Base-by-base conservation (phyloP, 2,888 invertebrate genomes). In the Hydriomena furcata region DNA sequence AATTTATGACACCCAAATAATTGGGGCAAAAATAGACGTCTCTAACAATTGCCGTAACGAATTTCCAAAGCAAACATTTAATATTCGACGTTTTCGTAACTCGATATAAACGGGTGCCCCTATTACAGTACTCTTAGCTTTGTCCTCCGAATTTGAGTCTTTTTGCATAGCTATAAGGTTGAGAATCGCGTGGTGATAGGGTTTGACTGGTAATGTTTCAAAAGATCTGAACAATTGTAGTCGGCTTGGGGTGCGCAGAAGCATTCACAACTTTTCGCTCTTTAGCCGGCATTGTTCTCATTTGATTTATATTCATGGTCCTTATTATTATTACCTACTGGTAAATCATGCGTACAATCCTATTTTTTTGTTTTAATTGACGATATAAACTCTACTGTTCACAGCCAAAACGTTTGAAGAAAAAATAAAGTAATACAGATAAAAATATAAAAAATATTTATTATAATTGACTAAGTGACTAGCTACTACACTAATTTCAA, bases 221-320 rank as follows among this genome's bases (percentile, higher is more conserved):
- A 73, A 71, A 73, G 71, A 64, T 67, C 61, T 61, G 68, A 72
- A 86, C 84, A 84, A 86, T 79, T 79, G 71, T 62, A 66, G 46
- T 27, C 67, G 68, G 75, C 79, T 79, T 55, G 77, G 87, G 85
- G 86, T 84, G 83, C 82, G 76, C 71, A 70, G 62, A 71, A 78
- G 79, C 83, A 84, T 88, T 88, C 86, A 88, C 84, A 82, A 87
- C 79, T 88, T 84, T 86, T 88, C 87, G 88, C 87, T 90, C 86
- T 90, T 89, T 90, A 89, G 76, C 75, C 65, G 58, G 65, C 73
- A 80, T 90, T 90, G 89, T 90, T 84, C 87, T 80, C 73, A 79
- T 89, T 87, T 89, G 90, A 90, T 90, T 89, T 90, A 90, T 89
- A 90, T 90, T 90, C 89, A 90, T 90, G 79, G 75, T 73, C 71